Base-by-base conservation (phyloP, 2,797 vertebrate species). In the Ctenosaura bakeri region DNA sequence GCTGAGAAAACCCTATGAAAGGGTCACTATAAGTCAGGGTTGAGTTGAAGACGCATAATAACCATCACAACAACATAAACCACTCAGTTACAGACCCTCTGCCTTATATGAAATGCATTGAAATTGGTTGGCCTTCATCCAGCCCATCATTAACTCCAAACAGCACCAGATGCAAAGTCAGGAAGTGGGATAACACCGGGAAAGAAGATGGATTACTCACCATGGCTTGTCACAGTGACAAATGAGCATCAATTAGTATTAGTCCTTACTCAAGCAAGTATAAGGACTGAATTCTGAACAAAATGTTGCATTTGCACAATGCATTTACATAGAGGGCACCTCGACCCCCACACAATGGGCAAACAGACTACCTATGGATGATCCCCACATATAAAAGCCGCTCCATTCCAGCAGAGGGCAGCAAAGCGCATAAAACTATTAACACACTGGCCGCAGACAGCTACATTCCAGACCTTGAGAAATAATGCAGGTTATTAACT, bases 401-500 rank as follows among this genome's bases (percentile, higher is more conserved):
- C 35, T 89, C 74, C 29, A 24, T 22, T 46, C 42, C 82, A 35
- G 16, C 1, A 88, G 42, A 83, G 88, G 66, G 79, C 82, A 91
- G 46, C 18, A 80, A 78, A 0, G 0, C 10, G 32, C 22, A 80
- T 42, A 5, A 42, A 81, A 16, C 0, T 0, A 82, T 22, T 35
- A 12, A 18, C 9, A 20, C 1, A 7, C 46, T 8, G 9, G 42
- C 42, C 2, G 35, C 0, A 0, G 69, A 46, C 3, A 5, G 82
- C 79, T 56, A 35, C 35, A 82, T 8, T 54, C 38, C 0, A 2
- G 85, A 89, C 52, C 80, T 0, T 0, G 73, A 90, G 86, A 14
- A 81, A 69, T 86, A 64, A 92, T 82, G 88, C 71, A 77, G 91
- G 83, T 24, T 82, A 38, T 83, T 83, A 9, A 66, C 81, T 89